Conservation (phyloP, 1,140 invertebrate species). For the Chymomyza costata region DNA sequence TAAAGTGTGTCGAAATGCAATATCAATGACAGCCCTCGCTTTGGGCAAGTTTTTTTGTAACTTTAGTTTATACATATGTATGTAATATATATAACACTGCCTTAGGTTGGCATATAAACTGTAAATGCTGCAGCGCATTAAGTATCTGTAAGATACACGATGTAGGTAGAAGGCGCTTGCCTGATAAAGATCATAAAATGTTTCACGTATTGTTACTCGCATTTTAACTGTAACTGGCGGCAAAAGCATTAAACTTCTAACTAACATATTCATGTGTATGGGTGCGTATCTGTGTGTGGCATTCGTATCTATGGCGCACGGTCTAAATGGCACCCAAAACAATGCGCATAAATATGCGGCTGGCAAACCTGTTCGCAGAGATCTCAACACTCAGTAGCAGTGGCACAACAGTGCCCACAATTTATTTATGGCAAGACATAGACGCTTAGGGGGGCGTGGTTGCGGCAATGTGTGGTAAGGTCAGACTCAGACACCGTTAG, state of each 20-base stretch:
- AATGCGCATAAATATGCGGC: constrained; percentile 52
- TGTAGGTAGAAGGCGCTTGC: too few species aligned
- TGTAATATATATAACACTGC: constrained; percentile 9
- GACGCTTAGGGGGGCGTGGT: neutral
- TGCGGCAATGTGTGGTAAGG: too few species aligned
- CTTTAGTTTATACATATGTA: too few species aligned
- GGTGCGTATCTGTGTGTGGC: constrained; percentile 13
- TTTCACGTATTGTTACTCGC: constrained; percentile 28
- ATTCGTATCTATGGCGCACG: constrained; percentile 44
- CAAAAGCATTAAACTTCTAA: constrained; percentile 43
- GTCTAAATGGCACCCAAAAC: constrained; percentile 66
- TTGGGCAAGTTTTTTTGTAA: too few species aligned
- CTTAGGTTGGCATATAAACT: constrained; percentile 5
- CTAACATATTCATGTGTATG: constrained; percentile 17
- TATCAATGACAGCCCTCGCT: too few species aligned
- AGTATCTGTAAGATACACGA: too few species aligned
- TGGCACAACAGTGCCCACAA: too few species aligned
- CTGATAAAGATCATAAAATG: constrained; percentile 44
- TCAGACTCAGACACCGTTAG: constrained; percentile 30
- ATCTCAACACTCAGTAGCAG: constrained; percentile 12
- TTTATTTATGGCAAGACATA: constrained; percentile 52
- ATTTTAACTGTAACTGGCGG: constrained; percentile 31
- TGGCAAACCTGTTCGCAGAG: constrained; percentile 48
- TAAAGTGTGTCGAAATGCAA: too few species aligned
- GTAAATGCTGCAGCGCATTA: constrained; percentile 23